phyloP scores from a whole-genome alignment of 2,113 vertebrate species.

The Pelobates fuscus region DNA sequence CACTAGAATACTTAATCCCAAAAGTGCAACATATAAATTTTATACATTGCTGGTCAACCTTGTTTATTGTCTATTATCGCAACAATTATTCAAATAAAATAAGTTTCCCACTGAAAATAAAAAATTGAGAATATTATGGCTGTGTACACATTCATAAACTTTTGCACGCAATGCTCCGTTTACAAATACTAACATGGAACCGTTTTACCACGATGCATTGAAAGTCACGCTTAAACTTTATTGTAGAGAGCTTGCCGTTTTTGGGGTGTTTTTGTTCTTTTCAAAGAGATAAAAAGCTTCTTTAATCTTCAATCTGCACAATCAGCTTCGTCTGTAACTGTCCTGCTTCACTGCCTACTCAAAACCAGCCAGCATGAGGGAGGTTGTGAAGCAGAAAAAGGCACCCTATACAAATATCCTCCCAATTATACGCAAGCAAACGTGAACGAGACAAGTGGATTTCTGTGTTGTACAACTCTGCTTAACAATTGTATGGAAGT shows the following conservation, averaged over 20 bases:
- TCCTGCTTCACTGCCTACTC: conserved; percentile 32
- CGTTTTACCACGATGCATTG: background rate
- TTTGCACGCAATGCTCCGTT: too few relatives aligned
- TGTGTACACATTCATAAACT: too few relatives aligned
- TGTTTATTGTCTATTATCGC: too few relatives aligned
- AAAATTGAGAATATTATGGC: too few relatives aligned
- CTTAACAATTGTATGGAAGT: conserved; percentile 23
- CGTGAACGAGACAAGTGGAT: conserved; percentile 11
- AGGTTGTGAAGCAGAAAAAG: conserved; percentile 31
- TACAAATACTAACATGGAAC: too few relatives aligned
- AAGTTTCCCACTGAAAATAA: too few relatives aligned
- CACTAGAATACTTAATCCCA: too few relatives aligned
- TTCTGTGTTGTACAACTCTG: conserved; percentile 25
- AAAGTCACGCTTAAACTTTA: background rate
- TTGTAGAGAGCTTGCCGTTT: too few relatives aligned
- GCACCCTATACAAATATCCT: conserved; percentile 29
- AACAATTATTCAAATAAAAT: too few relatives aligned
- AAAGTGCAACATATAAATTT: too few relatives aligned
- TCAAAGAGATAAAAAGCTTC: conserved; percentile 40
- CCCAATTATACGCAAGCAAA: conserved; percentile 32
- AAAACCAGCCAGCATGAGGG: conserved; percentile 11
- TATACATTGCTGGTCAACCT: too few relatives aligned
- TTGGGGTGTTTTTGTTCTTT: background rate
- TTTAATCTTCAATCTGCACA: conserved; percentile 33
- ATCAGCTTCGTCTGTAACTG: conserved; percentile 15